phyloP scores from a whole-genome alignment of 2,888 invertebrate genomes.

The Dione vanillae region DNA sequence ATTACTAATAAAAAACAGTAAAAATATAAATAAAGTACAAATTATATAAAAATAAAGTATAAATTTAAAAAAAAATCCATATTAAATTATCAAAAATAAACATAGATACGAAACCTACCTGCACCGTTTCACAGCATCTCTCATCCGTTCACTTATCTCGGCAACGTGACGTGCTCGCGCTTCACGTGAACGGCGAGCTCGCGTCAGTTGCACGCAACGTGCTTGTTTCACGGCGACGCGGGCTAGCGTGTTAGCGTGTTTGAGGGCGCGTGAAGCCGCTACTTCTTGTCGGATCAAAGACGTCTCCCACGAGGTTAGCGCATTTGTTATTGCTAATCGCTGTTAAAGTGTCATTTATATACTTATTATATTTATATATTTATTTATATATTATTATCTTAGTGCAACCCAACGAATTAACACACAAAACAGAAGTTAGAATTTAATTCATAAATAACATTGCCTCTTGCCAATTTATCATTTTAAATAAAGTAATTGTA shows the following conservation, averaged over 20 bases:
- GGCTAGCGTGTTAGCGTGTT: slow-evolving; percentile 61
- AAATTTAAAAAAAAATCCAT: neutral
- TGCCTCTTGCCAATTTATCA: no score
- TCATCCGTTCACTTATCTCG: slow-evolving; percentile 60
- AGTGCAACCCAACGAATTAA: no score
- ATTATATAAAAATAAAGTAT: neutral
- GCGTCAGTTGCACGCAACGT: slow-evolving; percentile 53
- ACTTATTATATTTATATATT: no score
- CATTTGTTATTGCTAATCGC: slow-evolving; percentile 70
- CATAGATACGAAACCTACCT: slow-evolving; percentile 1
- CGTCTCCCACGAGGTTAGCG: slow-evolving; percentile 67
- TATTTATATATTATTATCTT: no score
- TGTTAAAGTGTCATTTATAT: slow-evolving; percentile 45
- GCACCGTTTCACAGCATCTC: slow-evolving; percentile 58
- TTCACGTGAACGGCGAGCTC: slow-evolving; percentile 52
- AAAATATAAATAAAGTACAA: no score
- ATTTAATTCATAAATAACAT: no score
- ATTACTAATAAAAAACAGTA: no score
- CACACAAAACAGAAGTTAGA: no score
- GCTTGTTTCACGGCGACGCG: slow-evolving; percentile 58
- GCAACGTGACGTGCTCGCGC: slow-evolving; percentile 60
- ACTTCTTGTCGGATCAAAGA: slow-evolving; percentile 61
- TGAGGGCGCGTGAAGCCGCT: slow-evolving; percentile 58
- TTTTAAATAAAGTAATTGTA: no score
- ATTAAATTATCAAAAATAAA: neutral